Percentiles rank a stretch among this genome's conserved stretches.
Conservation (phyloP, 2,888 invertebrate genomes). For the Pandemis cinnamomeana region DNA sequence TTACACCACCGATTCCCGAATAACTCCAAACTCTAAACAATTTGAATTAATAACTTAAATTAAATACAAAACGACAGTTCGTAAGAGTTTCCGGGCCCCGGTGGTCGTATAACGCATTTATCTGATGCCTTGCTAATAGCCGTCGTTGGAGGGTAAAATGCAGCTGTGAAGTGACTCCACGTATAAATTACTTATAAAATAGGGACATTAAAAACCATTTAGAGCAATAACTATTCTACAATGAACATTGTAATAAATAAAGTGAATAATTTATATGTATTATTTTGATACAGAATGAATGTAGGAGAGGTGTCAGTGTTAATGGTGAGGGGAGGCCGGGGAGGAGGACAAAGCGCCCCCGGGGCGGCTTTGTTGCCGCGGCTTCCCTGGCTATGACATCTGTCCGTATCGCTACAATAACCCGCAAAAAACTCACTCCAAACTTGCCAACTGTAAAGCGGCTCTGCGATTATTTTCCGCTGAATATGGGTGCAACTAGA, state of each 20-base stretch:
- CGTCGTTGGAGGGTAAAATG: constrained; percentile 72
- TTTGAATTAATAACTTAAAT: constrained; percentile 50
- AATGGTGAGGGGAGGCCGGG: constrained; percentile 75
- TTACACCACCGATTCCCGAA: constrained; percentile 47
- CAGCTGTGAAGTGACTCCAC: constrained; percentile 71
- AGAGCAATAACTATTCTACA: constrained; percentile 78
- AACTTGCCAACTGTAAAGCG: constrained; percentile 74
- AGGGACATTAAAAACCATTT: constrained; percentile 83
- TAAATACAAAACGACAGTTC: constrained; percentile 51
- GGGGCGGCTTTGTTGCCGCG: constrained; percentile 78
- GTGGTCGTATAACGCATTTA: constrained; percentile 63
- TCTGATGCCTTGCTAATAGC: constrained; percentile 79
- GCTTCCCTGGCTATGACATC: constrained; percentile 81
- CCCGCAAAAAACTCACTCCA: constrained; percentile 80
- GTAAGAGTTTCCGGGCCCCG: constrained; percentile 66
- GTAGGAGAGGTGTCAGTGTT: constrained; percentile 78
- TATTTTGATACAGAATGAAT: constrained; percentile 78
- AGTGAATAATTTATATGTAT: constrained; percentile 77
- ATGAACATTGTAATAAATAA: constrained; percentile 74
- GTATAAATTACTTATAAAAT: constrained; percentile 80
- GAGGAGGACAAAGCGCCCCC: constrained; percentile 78
- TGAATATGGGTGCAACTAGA: constrained; percentile 59
- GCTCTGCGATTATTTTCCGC: constrained; percentile 70
- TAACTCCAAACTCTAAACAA: constrained; percentile 48
- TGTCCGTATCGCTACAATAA: constrained; percentile 83